Conservation (phyloP, 2,113 vertebrate species). For the Tapirus terrestris region DNA sequence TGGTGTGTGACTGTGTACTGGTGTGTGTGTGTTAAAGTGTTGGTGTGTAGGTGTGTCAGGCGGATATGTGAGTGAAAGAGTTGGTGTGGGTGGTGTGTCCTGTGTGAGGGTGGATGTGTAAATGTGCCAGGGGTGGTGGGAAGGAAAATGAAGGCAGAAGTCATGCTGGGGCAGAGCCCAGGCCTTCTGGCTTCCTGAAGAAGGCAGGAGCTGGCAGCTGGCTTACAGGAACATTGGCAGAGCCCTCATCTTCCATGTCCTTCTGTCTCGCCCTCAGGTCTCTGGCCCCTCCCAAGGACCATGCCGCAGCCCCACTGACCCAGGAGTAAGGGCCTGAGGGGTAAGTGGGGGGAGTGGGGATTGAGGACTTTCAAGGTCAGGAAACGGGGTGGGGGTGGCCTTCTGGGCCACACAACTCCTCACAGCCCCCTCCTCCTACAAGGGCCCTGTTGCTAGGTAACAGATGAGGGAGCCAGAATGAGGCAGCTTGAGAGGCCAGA, state of each 20-base stretch:
- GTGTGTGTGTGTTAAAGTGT: neutral
- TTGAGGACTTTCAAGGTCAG: slow-evolving; percentile 52
- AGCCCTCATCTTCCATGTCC: neutral
- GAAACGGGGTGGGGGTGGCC: slow-evolving; percentile 45
- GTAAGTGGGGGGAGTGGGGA: slow-evolving; percentile 29
- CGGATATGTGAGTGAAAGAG: neutral
- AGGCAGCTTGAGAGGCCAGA: slow-evolving; percentile 79
- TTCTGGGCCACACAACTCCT: slow-evolving; percentile 65
- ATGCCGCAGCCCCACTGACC: slow-evolving; percentile 66
- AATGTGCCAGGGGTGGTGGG: neutral
- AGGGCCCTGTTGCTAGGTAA: slow-evolving; percentile 81
- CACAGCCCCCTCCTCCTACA: slow-evolving; percentile 63
- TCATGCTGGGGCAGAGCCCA: slow-evolving; percentile 11
- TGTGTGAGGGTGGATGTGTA: neutral
- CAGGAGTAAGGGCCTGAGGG: slow-evolving; percentile 50
- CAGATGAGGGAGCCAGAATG: slow-evolving; percentile 73
- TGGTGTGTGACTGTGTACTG: neutral
- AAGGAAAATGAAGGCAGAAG: slow-evolving; percentile 43
- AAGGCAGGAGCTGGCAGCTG: slow-evolving; percentile 48
- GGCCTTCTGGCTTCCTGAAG: slow-evolving; percentile 57
- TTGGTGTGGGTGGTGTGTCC: neutral
- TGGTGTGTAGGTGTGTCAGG: neutral
- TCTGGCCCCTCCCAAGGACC: slow-evolving; percentile 52
- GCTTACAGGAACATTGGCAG: slow-evolving; percentile 37
- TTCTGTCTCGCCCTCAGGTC: slow-evolving; percentile 58